phyloP scores from a whole-genome alignment of 2,113 vertebrate species.

The Numenius arquata region DNA sequence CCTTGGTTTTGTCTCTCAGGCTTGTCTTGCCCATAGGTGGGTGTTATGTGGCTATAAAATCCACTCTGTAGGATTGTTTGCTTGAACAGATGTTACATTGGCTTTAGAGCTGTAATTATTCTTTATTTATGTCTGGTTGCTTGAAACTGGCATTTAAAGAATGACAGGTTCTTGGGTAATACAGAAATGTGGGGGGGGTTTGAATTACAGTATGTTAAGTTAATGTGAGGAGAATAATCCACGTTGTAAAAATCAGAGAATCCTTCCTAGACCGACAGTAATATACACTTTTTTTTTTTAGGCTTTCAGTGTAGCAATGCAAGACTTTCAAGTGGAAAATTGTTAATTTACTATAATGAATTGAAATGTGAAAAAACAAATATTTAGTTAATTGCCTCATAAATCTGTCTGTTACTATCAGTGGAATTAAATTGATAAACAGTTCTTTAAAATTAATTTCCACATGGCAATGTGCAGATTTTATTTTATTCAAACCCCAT shows the following conservation, averaged over 20 bases:
- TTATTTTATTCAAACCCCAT: slow-evolving; percentile 63
- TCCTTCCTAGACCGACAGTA: neutral
- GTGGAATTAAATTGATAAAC: slow-evolving; percentile 69
- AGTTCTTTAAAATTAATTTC: slow-evolving; percentile 71
- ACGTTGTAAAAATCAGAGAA: neutral
- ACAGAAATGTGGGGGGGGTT: neutral
- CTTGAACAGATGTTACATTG: slow-evolving; percentile 38
- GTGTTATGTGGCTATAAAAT: neutral
- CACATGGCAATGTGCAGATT: slow-evolving; percentile 60
- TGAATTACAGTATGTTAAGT: neutral
- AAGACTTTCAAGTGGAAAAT: slow-evolving; percentile 70
- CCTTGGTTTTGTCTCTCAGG: neutral
- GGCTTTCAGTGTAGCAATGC: neutral
- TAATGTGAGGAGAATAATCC: neutral
- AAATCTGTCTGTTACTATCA: slow-evolving; percentile 71
- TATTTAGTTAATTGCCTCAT: slow-evolving; percentile 75
- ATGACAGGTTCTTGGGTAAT: slow-evolving; percentile 13
- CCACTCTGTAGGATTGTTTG: neutral
- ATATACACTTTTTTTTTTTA: neutral
- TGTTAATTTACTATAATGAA: slow-evolving; percentile 74
- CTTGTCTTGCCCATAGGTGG: neutral
- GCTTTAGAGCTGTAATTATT: slow-evolving; percentile 47
- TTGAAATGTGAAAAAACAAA: slow-evolving; percentile 69
- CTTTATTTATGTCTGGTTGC: slow-evolving; percentile 39
- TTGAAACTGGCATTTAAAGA: slow-evolving; percentile 43